These are phyloP conservation scores for Nilaparvata lugens DNA, from an alignment of 1,140 invertebrate genomes.

Conservation along the genomic window DNA sequence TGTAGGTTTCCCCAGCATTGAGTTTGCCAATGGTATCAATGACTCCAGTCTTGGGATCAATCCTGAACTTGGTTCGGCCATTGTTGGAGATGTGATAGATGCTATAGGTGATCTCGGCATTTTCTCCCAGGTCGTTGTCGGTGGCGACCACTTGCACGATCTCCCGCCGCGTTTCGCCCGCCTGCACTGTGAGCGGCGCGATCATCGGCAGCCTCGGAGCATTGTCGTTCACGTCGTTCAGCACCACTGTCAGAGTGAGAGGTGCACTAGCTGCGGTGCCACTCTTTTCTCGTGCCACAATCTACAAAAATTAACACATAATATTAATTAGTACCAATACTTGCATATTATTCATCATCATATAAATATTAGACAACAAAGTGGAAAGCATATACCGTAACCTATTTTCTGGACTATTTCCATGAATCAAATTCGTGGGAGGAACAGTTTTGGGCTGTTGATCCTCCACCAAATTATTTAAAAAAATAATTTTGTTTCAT, in stretches of 20 bases:
- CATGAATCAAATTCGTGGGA: too few relatives aligned
- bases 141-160: conserved; percentile 71
- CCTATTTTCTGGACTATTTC: too few relatives aligned
- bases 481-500: too few relatives aligned
- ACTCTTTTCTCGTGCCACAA: conserved; percentile 67
- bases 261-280: conserved; percentile 71
- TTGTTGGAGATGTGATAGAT: conserved; percentile 87
- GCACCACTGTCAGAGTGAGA: conserved; percentile 61
- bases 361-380: too few relatives aligned
- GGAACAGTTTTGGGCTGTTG: too few relatives aligned
- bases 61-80: conserved; percentile 72
- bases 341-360: too few relatives aligned
- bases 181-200: conserved; percentile 65
- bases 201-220: conserved; percentile 65
- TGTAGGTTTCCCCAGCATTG: conserved; percentile 78
- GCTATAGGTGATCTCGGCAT: conserved; percentile 69
- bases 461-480: too few relatives aligned
- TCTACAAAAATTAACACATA: conserved; percentile 29
- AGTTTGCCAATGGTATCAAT: conserved; percentile 54
- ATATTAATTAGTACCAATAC: too few relatives aligned
- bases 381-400: too few relatives aligned
- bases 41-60: conserved; percentile 67
- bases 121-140: conserved; percentile 76
- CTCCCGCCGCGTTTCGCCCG: conserved; percentile 62
- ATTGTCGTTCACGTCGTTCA: conserved; percentile 81